Percentiles rank a stretch among this genome's conserved stretches.
Evolutionary conservation across 2,888 invertebrate genomes (phyloP).

Genomic region (Parnassius orleans): DNA sequence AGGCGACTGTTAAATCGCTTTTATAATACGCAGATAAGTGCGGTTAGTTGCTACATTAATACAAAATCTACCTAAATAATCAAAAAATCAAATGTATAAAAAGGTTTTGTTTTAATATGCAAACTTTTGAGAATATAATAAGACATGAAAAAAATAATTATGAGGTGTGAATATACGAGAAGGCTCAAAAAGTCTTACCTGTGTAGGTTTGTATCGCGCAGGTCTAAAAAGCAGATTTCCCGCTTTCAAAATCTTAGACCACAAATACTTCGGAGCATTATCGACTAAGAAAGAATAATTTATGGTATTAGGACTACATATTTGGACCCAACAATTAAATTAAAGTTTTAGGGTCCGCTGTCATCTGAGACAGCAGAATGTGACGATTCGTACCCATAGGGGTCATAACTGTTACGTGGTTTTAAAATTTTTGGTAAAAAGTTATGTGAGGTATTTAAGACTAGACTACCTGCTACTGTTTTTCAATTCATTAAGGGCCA

Average conservation of each 20-base stretch:
- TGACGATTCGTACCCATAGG: conserved; percentile 43
- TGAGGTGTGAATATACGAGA: too few relatives aligned
- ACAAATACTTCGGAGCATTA: background rate
- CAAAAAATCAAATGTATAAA: background rate
- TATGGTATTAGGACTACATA: conserved; percentile 41
- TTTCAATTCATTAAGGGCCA: conserved; percentile 73
- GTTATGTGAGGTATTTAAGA: conserved; percentile 51
- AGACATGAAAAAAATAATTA: too few relatives aligned
- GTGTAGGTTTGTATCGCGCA: too few relatives aligned
- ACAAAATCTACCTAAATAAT: conserved; percentile 4
- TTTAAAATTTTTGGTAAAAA: conserved; percentile 56
- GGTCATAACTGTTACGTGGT: conserved; percentile 60
- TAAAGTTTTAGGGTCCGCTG: conserved; percentile 52
- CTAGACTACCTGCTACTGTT: conserved; percentile 66
- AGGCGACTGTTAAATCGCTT: conserved; percentile 27
- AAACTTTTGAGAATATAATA: too few relatives aligned
- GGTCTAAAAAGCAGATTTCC: too few relatives aligned
- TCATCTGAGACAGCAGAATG: conserved; percentile 34
- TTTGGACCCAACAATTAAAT: conserved; percentile 58
- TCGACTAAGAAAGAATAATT: conserved; percentile 33
- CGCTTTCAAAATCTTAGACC: too few relatives aligned
- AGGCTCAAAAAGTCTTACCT: too few relatives aligned
- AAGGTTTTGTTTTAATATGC: too few relatives aligned
- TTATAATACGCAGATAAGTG: background rate
- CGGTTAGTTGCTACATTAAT: conserved; percentile 13